phyloP scores from a whole-genome alignment of 2,888 invertebrate genomes.

The Cataglyphis cursor region DNA sequence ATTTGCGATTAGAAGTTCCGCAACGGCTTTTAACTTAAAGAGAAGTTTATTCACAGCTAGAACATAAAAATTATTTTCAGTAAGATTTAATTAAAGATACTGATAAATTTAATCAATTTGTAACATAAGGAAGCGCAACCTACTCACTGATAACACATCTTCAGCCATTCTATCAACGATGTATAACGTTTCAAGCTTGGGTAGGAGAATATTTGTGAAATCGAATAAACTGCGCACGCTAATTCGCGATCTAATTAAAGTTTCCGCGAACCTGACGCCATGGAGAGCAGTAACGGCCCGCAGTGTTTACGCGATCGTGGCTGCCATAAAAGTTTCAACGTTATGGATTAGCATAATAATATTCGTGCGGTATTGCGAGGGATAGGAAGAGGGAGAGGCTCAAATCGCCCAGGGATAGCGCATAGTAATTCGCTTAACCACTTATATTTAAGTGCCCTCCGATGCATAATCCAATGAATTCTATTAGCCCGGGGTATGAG shows the following conservation, averaged over 20 bases:
- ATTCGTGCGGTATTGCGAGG: slow-evolving; percentile 71
- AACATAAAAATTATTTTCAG: background rate
- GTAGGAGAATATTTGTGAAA: background rate
- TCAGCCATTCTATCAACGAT: background rate
- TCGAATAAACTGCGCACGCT: slow-evolving; percentile 35
- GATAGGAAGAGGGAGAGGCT: slow-evolving; percentile 45
- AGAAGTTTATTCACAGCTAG: background rate
- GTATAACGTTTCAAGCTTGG: background rate
- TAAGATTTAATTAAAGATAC: background rate
- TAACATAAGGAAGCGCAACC: background rate
- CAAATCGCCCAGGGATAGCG: slow-evolving; percentile 39
- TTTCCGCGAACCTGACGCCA: slow-evolving; percentile 49
- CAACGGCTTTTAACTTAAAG: background rate
- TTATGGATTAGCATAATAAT: slow-evolving; percentile 76
- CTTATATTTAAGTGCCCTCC: slow-evolving; percentile 78
- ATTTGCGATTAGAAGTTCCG: background rate
- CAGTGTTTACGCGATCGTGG: slow-evolving; percentile 64
- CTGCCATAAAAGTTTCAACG: slow-evolving; percentile 62
- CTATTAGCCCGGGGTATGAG: slow-evolving; percentile 62
- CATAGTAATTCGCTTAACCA: slow-evolving; percentile 78
- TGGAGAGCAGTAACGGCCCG: slow-evolving; percentile 55
- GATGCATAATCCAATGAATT: slow-evolving; percentile 79
- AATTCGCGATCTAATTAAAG: slow-evolving; percentile 62
- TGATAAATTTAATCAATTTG: background rate
- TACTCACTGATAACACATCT: background rate